A percentile compares a stretch with the other conserved stretches of the same genome.
phyloP scores from a whole-genome alignment of 2,797 vertebrate genomes.

The Picus viridis region DNA sequence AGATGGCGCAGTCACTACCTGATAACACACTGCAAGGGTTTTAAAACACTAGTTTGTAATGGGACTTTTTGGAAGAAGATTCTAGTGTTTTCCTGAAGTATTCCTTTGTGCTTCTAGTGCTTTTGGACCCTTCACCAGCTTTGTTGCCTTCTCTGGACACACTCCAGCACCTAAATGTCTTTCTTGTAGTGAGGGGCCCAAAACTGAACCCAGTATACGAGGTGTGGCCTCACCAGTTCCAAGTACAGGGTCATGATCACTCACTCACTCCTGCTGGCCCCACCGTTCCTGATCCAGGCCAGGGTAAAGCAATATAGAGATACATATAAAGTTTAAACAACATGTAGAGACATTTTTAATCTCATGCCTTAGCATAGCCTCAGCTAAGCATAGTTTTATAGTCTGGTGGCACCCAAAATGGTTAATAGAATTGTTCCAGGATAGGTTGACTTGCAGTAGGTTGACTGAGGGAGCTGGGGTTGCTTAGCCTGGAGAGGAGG shows the following conservation, averaged over 20 bases:
- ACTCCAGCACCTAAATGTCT: too few species aligned
- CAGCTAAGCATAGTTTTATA: not conserved
- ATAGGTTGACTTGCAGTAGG: not conserved
- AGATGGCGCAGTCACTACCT: constrained; percentile 24
- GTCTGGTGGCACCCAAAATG: not conserved
- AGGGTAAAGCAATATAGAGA: not conserved
- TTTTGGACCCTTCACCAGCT: not conserved
- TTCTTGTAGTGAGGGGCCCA: too few species aligned
- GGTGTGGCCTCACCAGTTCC: too few species aligned
- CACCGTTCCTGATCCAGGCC: too few species aligned
- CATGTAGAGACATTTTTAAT: not conserved
- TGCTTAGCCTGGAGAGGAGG: too few species aligned
- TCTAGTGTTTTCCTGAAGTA: not conserved
- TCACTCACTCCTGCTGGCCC: too few species aligned
- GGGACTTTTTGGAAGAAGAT: not conserved
- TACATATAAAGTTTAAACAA: not conserved
- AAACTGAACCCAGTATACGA: too few species aligned
- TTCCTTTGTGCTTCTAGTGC: not conserved
- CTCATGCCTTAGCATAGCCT: not conserved
- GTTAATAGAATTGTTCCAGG: not conserved
- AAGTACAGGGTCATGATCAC: too few species aligned
- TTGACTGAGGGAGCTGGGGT: too few species aligned
- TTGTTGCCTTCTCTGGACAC: too few species aligned
- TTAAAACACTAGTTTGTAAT: rapidly evolving
- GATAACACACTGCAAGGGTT: rapidly evolving